These are phyloP conservation scores for Nymphalis polychloros DNA, from an alignment of 2,888 invertebrate species.

Conservation along the genomic window DNA sequence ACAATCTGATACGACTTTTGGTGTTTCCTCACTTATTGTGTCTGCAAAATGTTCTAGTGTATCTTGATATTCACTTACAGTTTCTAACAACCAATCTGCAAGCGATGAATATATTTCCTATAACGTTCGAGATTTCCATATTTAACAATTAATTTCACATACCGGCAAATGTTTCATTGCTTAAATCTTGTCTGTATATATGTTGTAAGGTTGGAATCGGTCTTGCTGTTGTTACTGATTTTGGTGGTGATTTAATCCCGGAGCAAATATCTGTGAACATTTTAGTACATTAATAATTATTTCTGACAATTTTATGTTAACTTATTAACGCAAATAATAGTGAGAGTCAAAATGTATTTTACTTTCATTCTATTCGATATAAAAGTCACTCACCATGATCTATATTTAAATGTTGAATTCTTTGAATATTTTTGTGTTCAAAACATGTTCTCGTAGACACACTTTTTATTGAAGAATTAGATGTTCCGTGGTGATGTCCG, in stretches of 20 bases:
- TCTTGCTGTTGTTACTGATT: slow-evolving; percentile 46
- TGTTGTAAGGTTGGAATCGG: slow-evolving; percentile 59
- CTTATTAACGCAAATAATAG: too few relatives aligned
- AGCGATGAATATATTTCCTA: slow-evolving; percentile 20
- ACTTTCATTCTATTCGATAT: too few relatives aligned
- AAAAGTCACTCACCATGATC: slow-evolving; percentile 48
- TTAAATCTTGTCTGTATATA: slow-evolving; percentile 49
- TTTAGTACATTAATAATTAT: too few relatives aligned
- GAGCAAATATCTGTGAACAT: slow-evolving; percentile 48
- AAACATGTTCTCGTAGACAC: slow-evolving; percentile 24
- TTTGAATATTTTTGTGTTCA: slow-evolving; percentile 52
- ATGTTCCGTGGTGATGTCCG: slow-evolving; percentile 37
- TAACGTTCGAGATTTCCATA: background rate
- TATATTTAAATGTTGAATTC: slow-evolving; percentile 52
- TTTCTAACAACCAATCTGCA: slow-evolving; percentile 54
- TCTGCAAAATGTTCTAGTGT: slow-evolving; percentile 12
- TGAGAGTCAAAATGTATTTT: too few relatives aligned
- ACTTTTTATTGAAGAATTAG: slow-evolving; percentile 17
- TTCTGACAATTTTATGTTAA: too few relatives aligned
- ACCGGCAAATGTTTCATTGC: slow-evolving; percentile 51
- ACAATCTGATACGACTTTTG: background rate
- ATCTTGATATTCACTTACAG: slow-evolving; percentile 33
- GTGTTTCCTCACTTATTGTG: slow-evolving; percentile 6
- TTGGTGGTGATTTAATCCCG: slow-evolving; percentile 42
- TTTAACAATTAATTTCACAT: slow-evolving; percentile 34